These are phyloP conservation scores for Tenebrosternarchus preto DNA, from an alignment of 2,113 vertebrate genomes.

Conservation along the genomic window DNA sequence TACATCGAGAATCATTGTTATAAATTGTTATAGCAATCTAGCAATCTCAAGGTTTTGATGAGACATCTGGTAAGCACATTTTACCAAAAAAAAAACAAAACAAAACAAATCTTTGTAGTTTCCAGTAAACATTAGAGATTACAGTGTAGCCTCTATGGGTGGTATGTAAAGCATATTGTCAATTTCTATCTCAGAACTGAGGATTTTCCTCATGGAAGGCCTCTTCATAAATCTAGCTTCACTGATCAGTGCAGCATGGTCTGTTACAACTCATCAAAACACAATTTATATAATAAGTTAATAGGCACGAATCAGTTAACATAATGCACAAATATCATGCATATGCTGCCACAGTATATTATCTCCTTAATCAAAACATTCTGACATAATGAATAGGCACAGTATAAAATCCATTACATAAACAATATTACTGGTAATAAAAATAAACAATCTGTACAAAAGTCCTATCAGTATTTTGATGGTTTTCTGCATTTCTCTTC, in stretches of 20 bases:
- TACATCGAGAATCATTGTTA: constrained; percentile 5
- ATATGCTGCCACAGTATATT: constrained; percentile 68
- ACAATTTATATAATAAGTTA: constrained; percentile 78
- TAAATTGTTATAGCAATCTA: constrained; percentile 11
- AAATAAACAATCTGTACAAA: constrained; percentile 78
- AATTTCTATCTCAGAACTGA: constrained; percentile 58
- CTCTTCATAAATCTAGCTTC: constrained; percentile 65
- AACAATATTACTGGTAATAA: constrained; percentile 68
- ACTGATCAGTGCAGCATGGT: constrained; percentile 76
- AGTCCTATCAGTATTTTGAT: constrained; percentile 57
- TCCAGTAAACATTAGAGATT: constrained; percentile 44
- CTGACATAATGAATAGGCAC: constrained; percentile 68
- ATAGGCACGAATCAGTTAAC: constrained; percentile 72
- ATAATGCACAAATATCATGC: constrained; percentile 82
- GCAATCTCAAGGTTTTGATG: constrained; percentile 11
- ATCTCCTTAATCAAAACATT: constrained; percentile 64
- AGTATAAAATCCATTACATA: constrained; percentile 71
- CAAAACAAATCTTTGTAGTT: constrained; percentile 30
- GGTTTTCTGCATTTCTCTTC: constrained; percentile 49
- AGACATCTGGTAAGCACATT: constrained; percentile 20
- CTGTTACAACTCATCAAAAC: constrained; percentile 63
- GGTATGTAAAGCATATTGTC: constrained; percentile 40
- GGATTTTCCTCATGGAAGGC: constrained; percentile 61
- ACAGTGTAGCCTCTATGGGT: constrained; percentile 40
- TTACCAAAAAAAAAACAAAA: too few species aligned